These are phyloP conservation scores for Hippoglossus stenolepis DNA, from an alignment of 2,113 vertebrate species.

Conservation along the genomic window DNA sequence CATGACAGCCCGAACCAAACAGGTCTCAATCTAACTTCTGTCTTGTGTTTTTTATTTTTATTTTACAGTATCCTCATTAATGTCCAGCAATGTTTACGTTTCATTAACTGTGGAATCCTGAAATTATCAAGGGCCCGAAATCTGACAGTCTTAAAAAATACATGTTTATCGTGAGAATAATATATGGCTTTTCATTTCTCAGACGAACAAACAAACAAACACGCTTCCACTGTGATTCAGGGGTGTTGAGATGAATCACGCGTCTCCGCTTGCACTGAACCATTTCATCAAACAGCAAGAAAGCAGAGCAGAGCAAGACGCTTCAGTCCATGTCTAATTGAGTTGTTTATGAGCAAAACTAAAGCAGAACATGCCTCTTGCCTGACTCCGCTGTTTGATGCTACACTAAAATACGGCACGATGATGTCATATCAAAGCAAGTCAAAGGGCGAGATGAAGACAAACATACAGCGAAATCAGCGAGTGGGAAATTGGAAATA, in stretches of 20 bases:
- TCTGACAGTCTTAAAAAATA: not conserved
- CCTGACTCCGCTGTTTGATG: conserved; percentile 62
- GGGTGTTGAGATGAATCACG: conserved; percentile 57
- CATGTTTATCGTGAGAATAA: conserved; percentile 13
- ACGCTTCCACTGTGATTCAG: conserved; percentile 51
- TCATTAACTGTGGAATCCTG: conserved; percentile 1
- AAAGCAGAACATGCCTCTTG: conserved; percentile 72
- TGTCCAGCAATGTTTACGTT: not conserved
- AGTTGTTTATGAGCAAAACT: conserved; percentile 62
- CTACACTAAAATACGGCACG: conserved; percentile 55
- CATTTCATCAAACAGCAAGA: conserved; percentile 68
- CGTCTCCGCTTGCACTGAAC: conserved; percentile 55
- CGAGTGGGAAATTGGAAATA: conserved; percentile 39
- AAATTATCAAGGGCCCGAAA: not conserved
- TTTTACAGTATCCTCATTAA: not conserved
- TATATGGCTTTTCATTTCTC: conserved; percentile 37
- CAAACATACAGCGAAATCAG: conserved; percentile 54
- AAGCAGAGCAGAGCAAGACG: conserved; percentile 55
- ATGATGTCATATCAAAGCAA: conserved; percentile 58
- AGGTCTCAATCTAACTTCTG: not conserved
- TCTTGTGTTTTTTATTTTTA: conserved; percentile 9
- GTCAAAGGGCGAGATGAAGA: conserved; percentile 49
- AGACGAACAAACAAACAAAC: conserved; percentile 44
- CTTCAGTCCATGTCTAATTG: conserved; percentile 59
- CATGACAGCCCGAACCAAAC: not conserved